Evolutionary conservation across 37 sponge, comb jelly and placozoan species (phyloP).

Genomic region (Axinella damicornis): DNA sequence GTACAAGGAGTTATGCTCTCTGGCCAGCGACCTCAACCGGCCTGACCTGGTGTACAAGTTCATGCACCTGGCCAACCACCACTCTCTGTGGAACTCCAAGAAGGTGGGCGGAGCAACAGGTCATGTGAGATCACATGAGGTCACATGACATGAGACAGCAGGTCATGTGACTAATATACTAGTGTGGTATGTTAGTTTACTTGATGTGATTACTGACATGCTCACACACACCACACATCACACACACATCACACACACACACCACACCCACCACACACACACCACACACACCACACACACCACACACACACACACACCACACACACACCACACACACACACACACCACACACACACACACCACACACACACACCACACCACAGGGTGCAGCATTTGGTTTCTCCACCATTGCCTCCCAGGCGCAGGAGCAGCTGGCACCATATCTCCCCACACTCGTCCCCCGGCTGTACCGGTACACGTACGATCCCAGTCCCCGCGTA

Average conservation of each 20-base stretch:
- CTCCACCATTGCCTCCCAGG: constrained; percentile 63
- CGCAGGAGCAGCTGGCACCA: constrained; percentile 80
- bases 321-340: neutral
- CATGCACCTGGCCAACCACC: constrained; percentile 87
- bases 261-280: too few relatives aligned
- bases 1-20: constrained; percentile 92
- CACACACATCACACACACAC: too few relatives aligned
- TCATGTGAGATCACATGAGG: too few relatives aligned
- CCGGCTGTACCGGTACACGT: constrained; percentile 85
- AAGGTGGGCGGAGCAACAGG: constrained; percentile 49
- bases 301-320: too few relatives aligned
- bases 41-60: constrained; percentile 96
- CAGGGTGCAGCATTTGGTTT: constrained; percentile 92
- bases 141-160: too few relatives aligned
- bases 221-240: too few relatives aligned
- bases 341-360: neutral
- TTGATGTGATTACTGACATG: neutral
- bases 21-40: constrained; percentile 92
- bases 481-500: constrained; percentile 77
- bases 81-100: constrained; percentile 89
- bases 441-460: constrained; percentile 81
- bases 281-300: too few relatives aligned
- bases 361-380: neutral
- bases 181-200: too few relatives aligned
- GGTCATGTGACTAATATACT: too few relatives aligned